phyloP scores from a whole-genome alignment of 2,888 invertebrate species.

The Catocala fraxini region DNA sequence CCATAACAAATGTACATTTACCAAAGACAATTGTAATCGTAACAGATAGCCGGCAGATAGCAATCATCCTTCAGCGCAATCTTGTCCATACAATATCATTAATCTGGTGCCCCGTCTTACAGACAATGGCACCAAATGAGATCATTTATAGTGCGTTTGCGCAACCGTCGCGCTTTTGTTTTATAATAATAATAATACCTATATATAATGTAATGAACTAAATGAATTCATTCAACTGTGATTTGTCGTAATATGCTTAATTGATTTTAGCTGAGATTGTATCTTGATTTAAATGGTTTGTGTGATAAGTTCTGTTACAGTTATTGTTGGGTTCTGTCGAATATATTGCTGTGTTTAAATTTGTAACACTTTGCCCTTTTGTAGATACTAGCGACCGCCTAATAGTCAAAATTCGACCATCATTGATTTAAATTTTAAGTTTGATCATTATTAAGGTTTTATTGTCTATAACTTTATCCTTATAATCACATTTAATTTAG shows the following conservation, averaged over 20 bases:
- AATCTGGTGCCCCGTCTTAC: constrained; percentile 62
- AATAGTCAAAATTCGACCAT: no score
- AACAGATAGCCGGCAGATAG: constrained; percentile 59
- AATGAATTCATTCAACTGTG: constrained; percentile 16
- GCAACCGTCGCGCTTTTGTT: constrained; percentile 56
- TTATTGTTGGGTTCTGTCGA: neutral
- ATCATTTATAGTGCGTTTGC: constrained; percentile 64
- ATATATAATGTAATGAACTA: constrained; percentile 19
- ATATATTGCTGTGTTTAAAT: neutral
- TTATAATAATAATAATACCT: constrained; percentile 31
- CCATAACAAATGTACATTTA: constrained; percentile 42
- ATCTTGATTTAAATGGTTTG: neutral
- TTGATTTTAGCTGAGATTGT: constrained; percentile 19
- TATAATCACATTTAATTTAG: no score
- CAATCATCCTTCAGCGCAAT: constrained; percentile 59
- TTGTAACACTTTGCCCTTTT: no score
- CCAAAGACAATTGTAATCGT: constrained; percentile 49
- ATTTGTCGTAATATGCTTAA: constrained; percentile 25
- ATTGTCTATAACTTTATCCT: no score
- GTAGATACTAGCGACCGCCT: no score
- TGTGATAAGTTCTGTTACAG: neutral
- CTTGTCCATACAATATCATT: constrained; percentile 61
- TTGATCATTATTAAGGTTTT: no score
- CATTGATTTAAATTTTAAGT: no score
- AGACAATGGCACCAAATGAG: constrained; percentile 80